Evolutionary conservation across 2,113 vertebrate genomes (phyloP), one percentile per base, ranked within the genome.

Genomic region (Passer montanus): DNA sequence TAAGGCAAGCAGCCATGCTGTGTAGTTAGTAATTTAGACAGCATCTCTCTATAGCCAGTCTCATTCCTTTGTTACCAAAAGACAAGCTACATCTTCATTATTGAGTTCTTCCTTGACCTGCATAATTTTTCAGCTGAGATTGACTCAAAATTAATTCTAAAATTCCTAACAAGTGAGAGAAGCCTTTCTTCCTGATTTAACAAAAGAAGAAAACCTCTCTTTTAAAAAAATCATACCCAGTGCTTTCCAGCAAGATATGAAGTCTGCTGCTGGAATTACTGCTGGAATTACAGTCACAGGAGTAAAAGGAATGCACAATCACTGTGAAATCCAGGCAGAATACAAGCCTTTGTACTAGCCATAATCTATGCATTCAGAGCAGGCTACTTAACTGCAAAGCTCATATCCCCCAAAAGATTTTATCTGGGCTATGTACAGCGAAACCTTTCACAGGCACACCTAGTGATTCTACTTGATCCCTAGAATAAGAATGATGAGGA

Each of bases 401-500:
- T 88, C 35, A 1, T 59, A 3, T 55, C 15, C 81, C 33, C 35
- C 27, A 47, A 35, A 59, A 84, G 68, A 75, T 94, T 86, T 92
- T 90, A 77, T 95, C 76, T 70, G 28, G 24, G 7, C 30, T 63
- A 11, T 10, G 30, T 43, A 92, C 37, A 92, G 66, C 44, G 47
- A 94, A 94, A 43, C 67, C 23, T 86, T 93, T 92, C 75, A 88
- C 23, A 83, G 70, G 19, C n/a, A 10, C 24, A 58, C 30, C 76
- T 47, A 84, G 39, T 90, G 68, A 94, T 81, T 50, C 52, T 81
- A 33, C 47, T 92, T 89, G 47, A 89, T 95, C 73, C 75, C 33
- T 93, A 89, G 89, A 93, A 92, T 47, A 50, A 52, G 66, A 92
- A 59, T 47, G 72, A 93, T 47, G 39, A 67, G 27, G 46, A 96